A percentile compares a stretch with the other conserved stretches of the same genome.
phyloP scores from a whole-genome alignment of 2,888 invertebrate species.

The Crematogaster levior region DNA sequence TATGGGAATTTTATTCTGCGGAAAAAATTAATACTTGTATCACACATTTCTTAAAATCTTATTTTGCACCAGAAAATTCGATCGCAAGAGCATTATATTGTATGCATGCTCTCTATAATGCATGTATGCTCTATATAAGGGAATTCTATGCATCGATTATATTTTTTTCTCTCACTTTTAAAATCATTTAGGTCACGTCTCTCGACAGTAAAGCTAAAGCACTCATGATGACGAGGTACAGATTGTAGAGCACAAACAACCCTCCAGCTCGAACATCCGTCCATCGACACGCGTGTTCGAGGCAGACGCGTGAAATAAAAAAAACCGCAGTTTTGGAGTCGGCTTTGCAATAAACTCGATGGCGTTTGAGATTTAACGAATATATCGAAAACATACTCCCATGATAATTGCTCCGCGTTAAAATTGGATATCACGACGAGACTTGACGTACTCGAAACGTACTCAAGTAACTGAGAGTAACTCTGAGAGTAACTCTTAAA shows the following conservation, averaged over 20 bases:
- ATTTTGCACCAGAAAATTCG: background rate
- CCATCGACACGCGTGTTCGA: conserved; percentile 62
- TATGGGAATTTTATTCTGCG: background rate
- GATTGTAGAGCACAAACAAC: conserved; percentile 64
- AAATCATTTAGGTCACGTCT: conserved; percentile 73
- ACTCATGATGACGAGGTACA: conserved; percentile 71
- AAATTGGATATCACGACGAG: conserved; percentile 39
- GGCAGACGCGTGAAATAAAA: conserved; percentile 60
- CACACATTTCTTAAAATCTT: background rate
- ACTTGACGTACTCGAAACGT: conserved; percentile 13
- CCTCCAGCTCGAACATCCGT: conserved; percentile 64
- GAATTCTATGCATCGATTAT: conserved; percentile 19
- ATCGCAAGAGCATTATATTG: background rate
- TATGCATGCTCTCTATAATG: background rate
- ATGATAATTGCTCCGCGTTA: conserved; percentile 36
- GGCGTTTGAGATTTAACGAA: conserved; percentile 61
- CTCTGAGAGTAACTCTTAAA: conserved; percentile 13
- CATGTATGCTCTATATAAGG: background rate
- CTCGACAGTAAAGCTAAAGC: conserved; percentile 62
- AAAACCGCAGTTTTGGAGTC: conserved; percentile 56
- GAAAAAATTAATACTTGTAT: background rate
- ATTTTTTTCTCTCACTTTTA: conserved; percentile 61
- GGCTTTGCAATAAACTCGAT: conserved; percentile 60
- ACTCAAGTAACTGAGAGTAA: no score
- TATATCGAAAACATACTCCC: conserved; percentile 28